Evolutionary conservation across 2,113 vertebrate species (phyloP), one percentile per base, ranked within the genome.

Genomic region (Uria aalge): DNA sequence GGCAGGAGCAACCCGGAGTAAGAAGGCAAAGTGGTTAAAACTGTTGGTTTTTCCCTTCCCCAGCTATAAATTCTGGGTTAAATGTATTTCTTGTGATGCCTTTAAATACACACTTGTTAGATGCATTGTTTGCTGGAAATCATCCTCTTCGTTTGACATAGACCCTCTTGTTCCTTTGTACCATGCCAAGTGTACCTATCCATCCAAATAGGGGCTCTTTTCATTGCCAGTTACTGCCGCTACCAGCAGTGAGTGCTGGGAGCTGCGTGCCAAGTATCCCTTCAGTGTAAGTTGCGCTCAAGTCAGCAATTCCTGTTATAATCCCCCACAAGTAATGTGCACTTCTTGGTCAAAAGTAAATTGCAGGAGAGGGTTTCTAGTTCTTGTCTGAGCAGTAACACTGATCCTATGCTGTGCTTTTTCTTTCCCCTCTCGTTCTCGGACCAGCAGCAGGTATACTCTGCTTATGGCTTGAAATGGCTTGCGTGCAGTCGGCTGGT

Each of bases 181-280:
- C 18, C 18, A 8, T 63, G 36, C 27, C 45, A 50, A 8, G 17
- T 19, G 11, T 56, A 40, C 30, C 20, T 22, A 15, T 72, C 32
- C 23, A 11, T 64, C n/a, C 30, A 34, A 48, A 15, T 0, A 2
- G 0, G 13, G 15, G 15, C 45, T 74, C 5, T 50, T n/a, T 40
- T 30, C 27, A 2, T 40, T 93, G 76, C 55, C 55, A 36, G 11
- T 8, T 83, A 12, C 32, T 82, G 20, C 8, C 0, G 1, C 60
- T 81, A 4, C 47, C 24, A 32, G 12, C 32, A 30, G 32, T 12
- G 47, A 50, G 18, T 74, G 15, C 14, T 0, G 1, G 41, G 22
- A 71, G 29, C 2, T 0, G 5, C 8, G 12, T 62, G 36, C 23
- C 27, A 29, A n/a, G 3, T 48, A 36, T 15, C 24, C 5, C 5